These are phyloP conservation scores for Liasis olivaceus DNA, from an alignment of 2,797 vertebrate genomes.

Conservation along the genomic window DNA sequence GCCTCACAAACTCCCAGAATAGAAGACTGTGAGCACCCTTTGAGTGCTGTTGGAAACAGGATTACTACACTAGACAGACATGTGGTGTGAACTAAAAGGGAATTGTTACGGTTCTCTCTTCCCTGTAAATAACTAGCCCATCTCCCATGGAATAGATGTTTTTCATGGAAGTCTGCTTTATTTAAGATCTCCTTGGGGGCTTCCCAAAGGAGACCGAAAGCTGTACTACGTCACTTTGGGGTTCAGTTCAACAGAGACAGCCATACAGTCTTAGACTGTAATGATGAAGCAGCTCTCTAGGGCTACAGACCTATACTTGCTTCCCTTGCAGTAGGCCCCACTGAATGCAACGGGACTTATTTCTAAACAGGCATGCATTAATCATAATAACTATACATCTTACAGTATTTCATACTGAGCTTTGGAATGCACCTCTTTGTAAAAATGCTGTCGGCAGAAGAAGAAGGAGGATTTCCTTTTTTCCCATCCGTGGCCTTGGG, in stretches of 20 bases:
- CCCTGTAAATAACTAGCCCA: background rate
- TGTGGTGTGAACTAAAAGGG: background rate
- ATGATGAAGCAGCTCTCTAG: background rate
- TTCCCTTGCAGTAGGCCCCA: background rate
- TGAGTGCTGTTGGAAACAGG: background rate
- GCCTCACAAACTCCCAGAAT: background rate
- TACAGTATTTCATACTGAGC: background rate
- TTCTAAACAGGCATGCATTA: background rate
- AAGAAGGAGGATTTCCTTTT: background rate
- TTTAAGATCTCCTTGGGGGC: too few species aligned
- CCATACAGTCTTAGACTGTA: background rate
- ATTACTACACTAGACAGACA: background rate
- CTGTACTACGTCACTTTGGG: background rate
- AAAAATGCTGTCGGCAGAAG: background rate
- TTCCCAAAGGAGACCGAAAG: too few species aligned
- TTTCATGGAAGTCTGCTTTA: background rate
- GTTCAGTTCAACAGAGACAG: background rate
- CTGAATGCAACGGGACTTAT: background rate
- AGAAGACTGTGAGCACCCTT: background rate
- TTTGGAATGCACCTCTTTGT: background rate
- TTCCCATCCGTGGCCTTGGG: constrained; percentile 23
- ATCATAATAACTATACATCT: background rate
- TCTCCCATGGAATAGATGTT: background rate
- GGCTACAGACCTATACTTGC: background rate
- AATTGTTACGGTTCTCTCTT: background rate